Base-by-base conservation (phyloP, 2,797 vertebrate genomes). In the Labeo calbasu region DNA sequence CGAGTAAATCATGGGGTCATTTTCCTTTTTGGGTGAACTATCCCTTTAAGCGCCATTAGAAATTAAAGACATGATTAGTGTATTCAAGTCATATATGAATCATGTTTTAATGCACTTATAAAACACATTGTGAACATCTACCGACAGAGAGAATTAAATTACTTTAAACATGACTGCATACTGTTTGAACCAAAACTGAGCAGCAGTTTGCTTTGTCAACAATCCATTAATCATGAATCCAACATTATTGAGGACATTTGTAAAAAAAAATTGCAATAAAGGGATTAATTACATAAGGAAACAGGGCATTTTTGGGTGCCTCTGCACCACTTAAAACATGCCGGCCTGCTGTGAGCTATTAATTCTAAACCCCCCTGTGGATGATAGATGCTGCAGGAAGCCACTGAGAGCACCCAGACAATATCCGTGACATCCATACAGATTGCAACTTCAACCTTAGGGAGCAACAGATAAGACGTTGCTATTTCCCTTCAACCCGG, bases 321-420 rank as follows among this genome's bases (percentile, higher is more conserved):
- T 84, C 72, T 63, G 55, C 51, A 55, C 75, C 48, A 46, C 50
- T 84, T 81, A 72, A 86, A 84, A 79, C 71, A 85, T 79, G 79
- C 53, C 50, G 13, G 77, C 83, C 81, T 32, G 83, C 72, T 83
- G 81, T 5, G 66, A 87, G 72, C 83, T 75, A 89, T 88, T 89
- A 73, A 88, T 88, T 85, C 84, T 50, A 78, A 81, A 81, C 8
- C 86, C 89, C 84, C 78, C 79, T 72, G 77, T 51, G 78, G 85
- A 88, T 89, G 88, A 87, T 63, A 71, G 86, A 88, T 85, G 85
- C 81, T 59, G 51, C 72, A 66, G 71, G 82, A 83, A 82, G 79
- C 83, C 50, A 10, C 71, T 59, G 78, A 43, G 43, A 84, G 77
- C 79, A 86, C 77, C 80, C 84, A 84, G 77, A 87, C 70, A 83